A percentile compares a stretch with the other conserved stretches of the same genome.
phyloP scores from a whole-genome alignment of 2,888 invertebrate species.

The Xestia xanthographa region DNA sequence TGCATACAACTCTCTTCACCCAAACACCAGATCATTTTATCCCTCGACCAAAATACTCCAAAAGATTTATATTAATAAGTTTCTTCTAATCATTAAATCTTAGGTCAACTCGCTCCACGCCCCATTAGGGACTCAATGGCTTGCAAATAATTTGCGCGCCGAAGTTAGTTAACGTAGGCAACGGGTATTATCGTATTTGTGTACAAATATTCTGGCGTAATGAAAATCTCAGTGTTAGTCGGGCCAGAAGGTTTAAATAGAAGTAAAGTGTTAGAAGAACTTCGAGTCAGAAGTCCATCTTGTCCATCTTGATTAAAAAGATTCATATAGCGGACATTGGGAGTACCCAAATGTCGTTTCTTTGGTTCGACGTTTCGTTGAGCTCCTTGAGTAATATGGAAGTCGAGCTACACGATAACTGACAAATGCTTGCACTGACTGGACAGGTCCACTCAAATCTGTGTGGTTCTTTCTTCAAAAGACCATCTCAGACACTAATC shows the following conservation, averaged over 20 bases:
- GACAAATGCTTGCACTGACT: no score
- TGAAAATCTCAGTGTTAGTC: background rate
- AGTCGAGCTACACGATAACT: no score
- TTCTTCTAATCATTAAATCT: slow-evolving; percentile 48
- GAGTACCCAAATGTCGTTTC: no score
- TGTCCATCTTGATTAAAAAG: no score
- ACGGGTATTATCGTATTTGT: slow-evolving; percentile 12
- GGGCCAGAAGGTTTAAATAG: background rate
- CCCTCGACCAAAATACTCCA: slow-evolving; percentile 1
- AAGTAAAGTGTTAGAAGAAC: background rate
- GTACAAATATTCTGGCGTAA: background rate
- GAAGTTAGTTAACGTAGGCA: slow-evolving; percentile 38
- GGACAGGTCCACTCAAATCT: no score
- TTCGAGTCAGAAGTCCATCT: background rate
- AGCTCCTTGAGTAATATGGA: no score
- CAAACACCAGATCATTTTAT: background rate
- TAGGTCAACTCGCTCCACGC: slow-evolving; percentile 44
- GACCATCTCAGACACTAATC: no score
- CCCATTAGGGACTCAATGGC: slow-evolving; percentile 63
- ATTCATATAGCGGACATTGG: no score
- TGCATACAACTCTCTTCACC: background rate
- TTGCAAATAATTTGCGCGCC: slow-evolving; percentile 57
- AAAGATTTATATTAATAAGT: slow-evolving; percentile 45
- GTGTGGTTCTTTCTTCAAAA: no score
- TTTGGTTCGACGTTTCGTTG: no score